Evolutionary conservation across 1,140 invertebrate genomes (phyloP), one percentile per base, ranked within the genome.

Genomic region (Spodoptera litura): DNA sequence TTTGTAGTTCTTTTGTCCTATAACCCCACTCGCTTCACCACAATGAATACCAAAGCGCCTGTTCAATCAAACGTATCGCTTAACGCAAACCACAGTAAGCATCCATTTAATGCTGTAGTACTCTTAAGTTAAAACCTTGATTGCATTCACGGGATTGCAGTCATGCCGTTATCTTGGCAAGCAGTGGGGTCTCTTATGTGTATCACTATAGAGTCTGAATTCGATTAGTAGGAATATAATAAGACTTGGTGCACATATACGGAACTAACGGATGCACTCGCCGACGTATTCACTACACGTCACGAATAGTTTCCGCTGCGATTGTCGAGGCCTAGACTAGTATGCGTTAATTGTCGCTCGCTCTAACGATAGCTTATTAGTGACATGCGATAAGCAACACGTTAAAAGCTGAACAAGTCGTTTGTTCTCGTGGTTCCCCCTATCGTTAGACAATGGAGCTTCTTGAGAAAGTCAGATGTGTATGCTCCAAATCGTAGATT

Each of bases 211-310:
- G 15, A 75, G 73, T 53, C 25, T 20, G 64, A 31, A 64, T 8
- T 75, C 20, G 25, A 31, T 35, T 61, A 25, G 8, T 52, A 68
- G 52, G 11, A 66, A 38, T 78, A 58, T 55, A 70, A 68, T 58
- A 38, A 6, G 55, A 51, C 27, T 77, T 49, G 56, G 71, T 68
- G 58, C 58, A 62, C 66, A 55, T 76, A 73, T 85, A 87, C 87
- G 87, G 88, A 91, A 89, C 83, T 87, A 88, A 88, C 90, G 91
- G 91, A 91, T 89, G 86, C 86, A 87, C 81, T 83, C 52, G 64
- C 73, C 83, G 81, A 85, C 75, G 80, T 87, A 87, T 91, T 88
- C 87, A 80, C 77, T 79, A 81, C 81, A 83, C 86, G 85, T 90
- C 86, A 83, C 84, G 78, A 86, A 87, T 87, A 85, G 83, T 87